Base-by-base conservation (phyloP, 2,888 invertebrate species). In the Melieria picta region DNA sequence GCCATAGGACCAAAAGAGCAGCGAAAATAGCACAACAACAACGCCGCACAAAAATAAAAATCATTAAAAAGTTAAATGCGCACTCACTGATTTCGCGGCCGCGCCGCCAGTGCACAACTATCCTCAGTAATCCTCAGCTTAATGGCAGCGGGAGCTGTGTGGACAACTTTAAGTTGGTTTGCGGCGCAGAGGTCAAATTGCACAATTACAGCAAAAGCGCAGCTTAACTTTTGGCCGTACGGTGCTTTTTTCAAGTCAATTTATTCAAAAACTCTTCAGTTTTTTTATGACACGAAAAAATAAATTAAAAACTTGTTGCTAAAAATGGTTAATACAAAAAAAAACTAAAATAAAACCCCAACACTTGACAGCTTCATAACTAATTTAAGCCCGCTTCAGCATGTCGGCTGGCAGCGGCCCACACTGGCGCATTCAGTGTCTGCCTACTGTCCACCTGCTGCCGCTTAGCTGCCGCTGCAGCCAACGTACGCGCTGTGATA, bases 91-190 rank as follows among this genome's bases (percentile, higher is more conserved):
- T 30, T 30, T 30, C 30, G 30, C 30, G 30, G 30, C 30, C 30
- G 30, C 30, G 30, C 30, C 30, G 30, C 30, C 30, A 30, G 3
- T 30, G 30, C 30, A 69, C 65, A 81, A 80, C 81, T 81, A 81
- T 80, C 30, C 30, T 81, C 74, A 72, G 77, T 77, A 78, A 80
- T 79, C 78, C 61, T 73, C 77, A 73, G 76, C 77, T 79, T 79
- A 80, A 78, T 80, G 80, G 70, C 76, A 42, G 46, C 30, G 76
- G 72, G 72, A 78, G 79, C 74, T 75, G 76, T 77, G 75, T 72
- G 75, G 58, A 72, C 68, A 74, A 73, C 73, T 30, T 30, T 30
- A 30, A 30, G 30, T 30, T 30, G 30, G 30, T 30, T 1, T 57
- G 55, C 43, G 42, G 64, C 48, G 16, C 13, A 7, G 55, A 43